Evolutionary conservation across 2,888 invertebrate genomes (phyloP).

Genomic region (Dicyrtoma fusca): DNA sequence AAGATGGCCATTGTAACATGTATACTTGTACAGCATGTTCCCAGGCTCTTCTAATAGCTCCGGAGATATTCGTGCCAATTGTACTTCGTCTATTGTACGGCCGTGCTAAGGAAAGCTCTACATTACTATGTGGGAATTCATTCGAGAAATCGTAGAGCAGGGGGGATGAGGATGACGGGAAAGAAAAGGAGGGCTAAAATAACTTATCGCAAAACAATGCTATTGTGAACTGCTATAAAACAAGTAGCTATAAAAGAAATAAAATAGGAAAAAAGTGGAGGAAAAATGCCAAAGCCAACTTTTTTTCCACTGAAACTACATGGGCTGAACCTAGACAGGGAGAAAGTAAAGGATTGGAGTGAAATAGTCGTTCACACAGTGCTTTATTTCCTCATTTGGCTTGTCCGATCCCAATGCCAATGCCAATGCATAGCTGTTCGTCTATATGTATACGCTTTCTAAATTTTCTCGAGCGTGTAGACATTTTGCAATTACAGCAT

Average conservation of each 20-base stretch:
- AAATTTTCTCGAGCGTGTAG: constrained; percentile 39
- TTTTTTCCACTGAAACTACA: constrained; percentile 22
- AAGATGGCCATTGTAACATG: too few species aligned
- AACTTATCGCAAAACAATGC: constrained; percentile 29
- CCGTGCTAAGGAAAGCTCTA: too few species aligned
- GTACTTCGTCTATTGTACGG: too few species aligned
- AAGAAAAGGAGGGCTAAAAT: constrained; percentile 1
- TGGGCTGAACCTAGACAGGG: too few species aligned
- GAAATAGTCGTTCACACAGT: constrained; percentile 32
- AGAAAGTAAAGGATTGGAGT: constrained; percentile 3
- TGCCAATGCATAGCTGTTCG: too few species aligned
- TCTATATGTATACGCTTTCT: constrained; percentile 12
- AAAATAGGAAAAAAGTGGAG: not conserved
- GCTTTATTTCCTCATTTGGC: constrained; percentile 42
- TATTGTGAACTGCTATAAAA: constrained; percentile 15
- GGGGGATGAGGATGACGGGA: not conserved
- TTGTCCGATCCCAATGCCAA: constrained; percentile 8
- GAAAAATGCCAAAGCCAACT: constrained; percentile 24
- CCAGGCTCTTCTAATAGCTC: too few species aligned
- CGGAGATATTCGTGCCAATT: too few species aligned
- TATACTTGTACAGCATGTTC: too few species aligned
- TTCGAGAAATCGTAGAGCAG: too few species aligned
- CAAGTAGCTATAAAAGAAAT: constrained; percentile 2
- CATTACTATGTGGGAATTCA: too few species aligned
- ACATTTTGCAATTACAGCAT: constrained; percentile 41